phyloP scores from a whole-genome alignment of 2,113 vertebrate species.

The Sapayoa aenigma region DNA sequence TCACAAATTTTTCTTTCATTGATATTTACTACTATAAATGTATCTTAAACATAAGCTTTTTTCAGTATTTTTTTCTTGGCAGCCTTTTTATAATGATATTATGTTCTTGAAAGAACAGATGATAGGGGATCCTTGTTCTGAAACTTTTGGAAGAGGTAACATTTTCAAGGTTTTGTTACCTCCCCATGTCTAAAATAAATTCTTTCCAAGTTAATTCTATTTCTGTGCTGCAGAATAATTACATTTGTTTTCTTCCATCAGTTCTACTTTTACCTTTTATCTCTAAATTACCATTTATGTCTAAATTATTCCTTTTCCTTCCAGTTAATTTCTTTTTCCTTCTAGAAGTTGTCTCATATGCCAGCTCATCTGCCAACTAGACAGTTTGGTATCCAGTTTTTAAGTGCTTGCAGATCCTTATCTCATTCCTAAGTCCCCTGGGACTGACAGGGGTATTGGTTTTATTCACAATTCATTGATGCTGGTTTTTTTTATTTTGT shows the following conservation, averaged over 20 bases:
- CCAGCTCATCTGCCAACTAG: not conserved
- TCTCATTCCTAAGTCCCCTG: not conserved
- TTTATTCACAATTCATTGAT: not conserved
- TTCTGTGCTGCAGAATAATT: not conserved
- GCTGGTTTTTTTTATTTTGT: not conserved
- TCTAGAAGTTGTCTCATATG: not conserved
- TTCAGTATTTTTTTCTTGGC: not conserved
- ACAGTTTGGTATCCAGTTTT: not conserved
- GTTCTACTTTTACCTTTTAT: not conserved
- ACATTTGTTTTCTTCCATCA: not conserved
- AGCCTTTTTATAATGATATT: not conserved
- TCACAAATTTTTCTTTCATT: not conserved
- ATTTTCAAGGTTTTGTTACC: not conserved
- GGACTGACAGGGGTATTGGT: not conserved
- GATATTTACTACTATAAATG: not conserved
- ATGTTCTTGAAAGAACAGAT: not conserved
- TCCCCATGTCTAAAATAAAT: not conserved
- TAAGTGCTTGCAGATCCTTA: not conserved
- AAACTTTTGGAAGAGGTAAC: not conserved
- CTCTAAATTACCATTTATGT: not conserved
- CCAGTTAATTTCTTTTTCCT: not conserved
- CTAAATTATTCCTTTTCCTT: not conserved
- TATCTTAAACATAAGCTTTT: not conserved
- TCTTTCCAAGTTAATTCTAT: not conserved
- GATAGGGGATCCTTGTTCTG: fast-evolving